These are phyloP conservation scores for Terrapene triunguis DNA, from an alignment of 2,113 vertebrate genomes.

Conservation along the genomic window DNA sequence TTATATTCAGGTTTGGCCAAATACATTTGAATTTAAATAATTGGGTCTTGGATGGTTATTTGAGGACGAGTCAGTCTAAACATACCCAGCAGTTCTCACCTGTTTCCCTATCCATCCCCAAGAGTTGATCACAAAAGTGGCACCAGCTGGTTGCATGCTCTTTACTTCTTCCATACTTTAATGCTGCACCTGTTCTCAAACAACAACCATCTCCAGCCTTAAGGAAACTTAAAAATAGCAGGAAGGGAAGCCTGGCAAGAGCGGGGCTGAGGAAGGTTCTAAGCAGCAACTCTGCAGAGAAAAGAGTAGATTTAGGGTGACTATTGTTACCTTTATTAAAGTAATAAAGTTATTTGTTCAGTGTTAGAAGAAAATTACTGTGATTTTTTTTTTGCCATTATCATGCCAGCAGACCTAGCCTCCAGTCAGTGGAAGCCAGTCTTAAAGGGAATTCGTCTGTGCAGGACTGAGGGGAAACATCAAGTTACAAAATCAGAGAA, in stretches of 20 bases:
- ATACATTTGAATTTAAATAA: fast-evolving
- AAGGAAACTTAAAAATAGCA: fast-evolving
- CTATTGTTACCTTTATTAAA: not conserved
- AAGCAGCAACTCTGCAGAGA: fast-evolving
- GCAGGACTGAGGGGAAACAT: not conserved
- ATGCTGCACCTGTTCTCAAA: fast-evolving
- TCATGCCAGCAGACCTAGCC: fast-evolving
- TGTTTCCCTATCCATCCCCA: fast-evolving
- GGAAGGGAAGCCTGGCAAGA: fast-evolving
- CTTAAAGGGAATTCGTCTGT: not conserved
- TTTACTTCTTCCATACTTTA: fast-evolving
- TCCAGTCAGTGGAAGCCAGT: fast-evolving
- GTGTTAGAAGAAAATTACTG: fast-evolving
- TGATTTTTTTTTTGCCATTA: not conserved
- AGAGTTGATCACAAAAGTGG: fast-evolving
- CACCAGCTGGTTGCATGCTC: not conserved
- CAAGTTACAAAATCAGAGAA: fast-evolving
- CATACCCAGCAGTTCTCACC: fast-evolving
- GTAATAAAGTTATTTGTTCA: not conserved
- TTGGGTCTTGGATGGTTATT: not conserved
- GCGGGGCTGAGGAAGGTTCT: not conserved
- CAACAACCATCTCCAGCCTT: fast-evolving
- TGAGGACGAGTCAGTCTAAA: fast-evolving
- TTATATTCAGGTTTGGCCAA: fast-evolving
- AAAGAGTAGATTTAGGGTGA: fast-evolving